Evolutionary conservation across 2,113 vertebrate genomes (phyloP), one percentile per base, ranked within the genome.

Genomic region (Oncorhynchus kisutch): DNA sequence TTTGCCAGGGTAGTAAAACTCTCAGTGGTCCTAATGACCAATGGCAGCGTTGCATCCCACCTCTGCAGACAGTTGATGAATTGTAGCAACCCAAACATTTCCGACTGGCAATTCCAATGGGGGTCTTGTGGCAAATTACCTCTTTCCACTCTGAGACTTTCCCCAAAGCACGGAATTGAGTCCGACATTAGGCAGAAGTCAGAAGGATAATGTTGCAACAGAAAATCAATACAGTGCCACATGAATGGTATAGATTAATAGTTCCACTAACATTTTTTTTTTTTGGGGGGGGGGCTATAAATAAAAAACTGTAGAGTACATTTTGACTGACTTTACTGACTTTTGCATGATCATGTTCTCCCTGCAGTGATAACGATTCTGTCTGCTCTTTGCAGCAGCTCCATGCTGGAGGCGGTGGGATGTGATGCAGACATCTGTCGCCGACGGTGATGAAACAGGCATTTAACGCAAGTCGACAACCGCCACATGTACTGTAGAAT

Each of bases 61-160:
- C 75, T 92, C 89, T 54, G 72, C 79, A 84, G 91, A 91, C 79
- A 82, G 81, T 80, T 93, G 92, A 92, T 90, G 82, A 90, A 92
- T 88, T 87, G 81, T 78, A 77, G 81, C 80, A 78, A 90, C 25
- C 80, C 81, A 69, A 84, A 80, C 75, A 68, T 84, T 89, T 93
- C 87, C 85, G 78, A 79, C 88, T 86, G 81, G 65, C 81, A 14
- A 18, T 49, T 86, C 83, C 85, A 79, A 87, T 72, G 90, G 70
- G 87, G 78, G 82, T 80, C 75, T 78, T 54, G 39, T 77, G 13
- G 81, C 73, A 79, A 86, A 88, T 85, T 78, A 79, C 34, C 54
- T 74, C 39, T 85, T 80, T 84, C 79, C 73, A 79, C 71, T 81
- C 59, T 1, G 74, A 80, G 78, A 76, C 74, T 34, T 82, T 84